Base-by-base conservation (phyloP, 2,888 invertebrate genomes). In the Coleophora flavipennella region DNA sequence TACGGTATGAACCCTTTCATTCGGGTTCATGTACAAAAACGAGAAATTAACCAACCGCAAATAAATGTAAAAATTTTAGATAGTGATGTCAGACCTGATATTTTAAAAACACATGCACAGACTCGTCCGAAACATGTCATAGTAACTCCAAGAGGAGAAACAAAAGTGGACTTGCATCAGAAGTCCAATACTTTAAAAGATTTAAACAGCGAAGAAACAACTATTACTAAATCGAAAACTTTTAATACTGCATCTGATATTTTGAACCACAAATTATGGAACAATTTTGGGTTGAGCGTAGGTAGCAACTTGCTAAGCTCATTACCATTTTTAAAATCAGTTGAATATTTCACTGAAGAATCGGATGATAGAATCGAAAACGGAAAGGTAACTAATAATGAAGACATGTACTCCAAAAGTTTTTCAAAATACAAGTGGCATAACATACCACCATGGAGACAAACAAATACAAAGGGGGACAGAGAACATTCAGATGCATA, bases 371-470 rank as follows among this genome's bases (percentile, higher is more conserved):
- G 20, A 2, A 39, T 26, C 2, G 43, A 51, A 31, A 38, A 49
- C 4, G 51, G 53, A 3, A 52, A 51, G 37, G 38, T 35, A 1
- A 31, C 39, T 3, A 50, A 48, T 13, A 55, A 45, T 13, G 51
- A 53, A 35, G 59, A 71, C 13, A 61, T 71, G 46, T 72, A 74
- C 44, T 52, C 62, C 6, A 69, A 63, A 55, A 74, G 62, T 43
- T 55, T 78, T 44, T 55, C 67, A 13, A 56, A 51, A 38, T 72
- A 78, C 46, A 78, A 77, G 51, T 81, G 81, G 81, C 78, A 78
- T 46, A 78, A 79, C 46, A 65, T 76, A 1, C 77, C 74, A 50
- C 64, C 73, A 3, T 77, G 72, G 40, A 40, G 32, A 27, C 29
- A 35, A 20, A 20, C 20, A 20, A 12, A 33, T 33, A 11, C 20